A percentile compares a stretch with the other conserved stretches of the same genome.
These are phyloP conservation scores for Listrodromus nycthemerus DNA, from an alignment of 2,888 invertebrate genomes.

Conservation along the genomic window DNA sequence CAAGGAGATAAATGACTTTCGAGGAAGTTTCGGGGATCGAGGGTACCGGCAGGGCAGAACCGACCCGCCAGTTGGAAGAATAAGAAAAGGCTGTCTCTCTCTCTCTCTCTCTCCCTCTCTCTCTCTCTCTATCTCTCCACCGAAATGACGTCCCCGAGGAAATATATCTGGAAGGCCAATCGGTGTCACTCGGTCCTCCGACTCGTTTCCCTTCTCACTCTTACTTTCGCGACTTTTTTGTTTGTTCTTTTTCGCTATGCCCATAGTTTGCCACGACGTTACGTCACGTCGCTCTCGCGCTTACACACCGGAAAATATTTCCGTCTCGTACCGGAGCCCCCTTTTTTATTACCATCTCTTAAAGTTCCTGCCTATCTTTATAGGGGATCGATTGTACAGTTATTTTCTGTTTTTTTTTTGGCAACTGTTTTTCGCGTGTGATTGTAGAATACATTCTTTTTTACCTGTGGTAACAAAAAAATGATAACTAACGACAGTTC, in stretches of 20 bases:
- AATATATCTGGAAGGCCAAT: slow-evolving; percentile 65
- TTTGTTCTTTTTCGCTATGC: slow-evolving; percentile 9
- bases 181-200: slow-evolving; percentile 57
- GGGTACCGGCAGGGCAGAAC: slow-evolving; percentile 47
- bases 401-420: neutral
- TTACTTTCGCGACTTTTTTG: slow-evolving; percentile 23
- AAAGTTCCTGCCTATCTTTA: slow-evolving; percentile 7
- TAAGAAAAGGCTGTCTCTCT: slow-evolving; percentile 1
- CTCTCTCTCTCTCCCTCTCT: neutral
- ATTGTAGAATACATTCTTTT: no score
- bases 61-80: slow-evolving; percentile 25
- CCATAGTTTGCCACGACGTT: slow-evolving; percentile 40
- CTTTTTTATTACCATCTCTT: neutral
- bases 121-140: slow-evolving; percentile 39
- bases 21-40: slow-evolving; percentile 66
- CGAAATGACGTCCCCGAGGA: slow-evolving; percentile 66
- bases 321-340: neutral
- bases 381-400: neutral
- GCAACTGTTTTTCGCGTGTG: neutral
- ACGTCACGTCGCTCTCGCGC: slow-evolving; percentile 31
- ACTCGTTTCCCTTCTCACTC: slow-evolving; percentile 40
- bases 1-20: slow-evolving; percentile 67
- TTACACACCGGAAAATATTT: slow-evolving; percentile 46
- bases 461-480: neutral
- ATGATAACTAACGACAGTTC: neutral